Conservation (phyloP, 2,113 vertebrate genomes). For the Xiphorhynchus elegans region DNA sequence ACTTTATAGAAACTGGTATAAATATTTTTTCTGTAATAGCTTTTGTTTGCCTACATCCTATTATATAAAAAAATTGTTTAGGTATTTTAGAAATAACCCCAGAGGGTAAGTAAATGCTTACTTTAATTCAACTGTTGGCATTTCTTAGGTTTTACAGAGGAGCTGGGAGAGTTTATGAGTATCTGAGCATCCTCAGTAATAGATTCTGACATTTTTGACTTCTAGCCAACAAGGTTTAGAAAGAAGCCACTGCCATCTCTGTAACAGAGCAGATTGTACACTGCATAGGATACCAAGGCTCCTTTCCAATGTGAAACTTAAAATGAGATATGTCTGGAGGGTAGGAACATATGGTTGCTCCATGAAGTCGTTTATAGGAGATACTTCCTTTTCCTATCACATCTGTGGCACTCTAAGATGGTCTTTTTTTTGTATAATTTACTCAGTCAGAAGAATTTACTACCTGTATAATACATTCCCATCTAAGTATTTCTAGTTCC, state of each 20-base stretch:
- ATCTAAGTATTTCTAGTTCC: background rate
- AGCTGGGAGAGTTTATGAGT: background rate
- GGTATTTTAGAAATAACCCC: background rate
- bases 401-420: background rate
- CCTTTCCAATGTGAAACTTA: background rate
- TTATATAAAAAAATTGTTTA: background rate
- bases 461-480: background rate
- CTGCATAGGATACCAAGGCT: background rate
- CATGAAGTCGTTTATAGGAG: background rate
- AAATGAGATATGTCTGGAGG: background rate
- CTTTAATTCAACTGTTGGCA: background rate
- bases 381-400: background rate
- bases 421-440: background rate
- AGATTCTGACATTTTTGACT: constrained; percentile 3
- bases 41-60: background rate
- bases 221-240: background rate
- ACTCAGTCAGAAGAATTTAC: background rate
- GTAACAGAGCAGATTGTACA: background rate
- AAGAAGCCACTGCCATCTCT: background rate
- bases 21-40: background rate
- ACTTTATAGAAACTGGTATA: background rate
- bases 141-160: background rate
- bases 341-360: background rate
- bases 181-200: background rate
- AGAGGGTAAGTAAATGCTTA: background rate